These are phyloP conservation scores for Papilio dardanus DNA, from an alignment of 1,140 invertebrate species.

Conservation along the genomic window DNA sequence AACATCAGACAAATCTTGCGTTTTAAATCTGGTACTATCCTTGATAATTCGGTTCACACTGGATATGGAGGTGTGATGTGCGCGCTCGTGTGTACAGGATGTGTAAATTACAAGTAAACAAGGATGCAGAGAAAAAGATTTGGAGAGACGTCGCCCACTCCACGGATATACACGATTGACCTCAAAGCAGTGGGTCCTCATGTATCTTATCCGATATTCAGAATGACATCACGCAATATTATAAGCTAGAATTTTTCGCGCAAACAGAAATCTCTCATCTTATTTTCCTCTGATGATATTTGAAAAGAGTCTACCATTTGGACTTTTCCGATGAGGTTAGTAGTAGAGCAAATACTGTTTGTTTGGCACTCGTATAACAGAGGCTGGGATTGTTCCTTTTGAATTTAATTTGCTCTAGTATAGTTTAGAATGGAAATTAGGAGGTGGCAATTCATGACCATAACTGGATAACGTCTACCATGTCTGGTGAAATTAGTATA, in stretches of 20 bases:
- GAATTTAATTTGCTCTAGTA: too few relatives aligned
- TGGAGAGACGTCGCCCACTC: constrained; percentile 17
- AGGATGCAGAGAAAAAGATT: constrained; percentile 18
- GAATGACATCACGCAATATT: neutral
- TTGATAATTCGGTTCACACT: constrained; percentile 3
- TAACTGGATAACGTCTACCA: too few relatives aligned
- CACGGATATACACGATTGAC: neutral
- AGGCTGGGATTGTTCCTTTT: too few relatives aligned
- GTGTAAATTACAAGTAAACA: constrained; percentile 20
- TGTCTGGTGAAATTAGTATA: neutral
- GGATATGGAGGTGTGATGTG: neutral
- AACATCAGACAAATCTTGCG: neutral
- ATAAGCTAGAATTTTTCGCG: too few relatives aligned
- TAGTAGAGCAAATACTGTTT: too few relatives aligned
- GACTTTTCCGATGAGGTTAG: too few relatives aligned
- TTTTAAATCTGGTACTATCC: neutral
- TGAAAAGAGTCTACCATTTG: too few relatives aligned
- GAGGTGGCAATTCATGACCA: too few relatives aligned
- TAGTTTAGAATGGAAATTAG: too few relatives aligned
- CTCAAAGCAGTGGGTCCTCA: neutral
- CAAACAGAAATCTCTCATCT: too few relatives aligned
- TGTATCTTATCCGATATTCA: constrained; percentile 4
- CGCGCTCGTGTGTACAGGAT: constrained; percentile 11
- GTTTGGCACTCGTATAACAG: too few relatives aligned
- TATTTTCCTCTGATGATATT: too few relatives aligned